These are phyloP conservation scores for Electrona antarctica DNA, from an alignment of 2,113 vertebrate species.

Conservation along the genomic window DNA sequence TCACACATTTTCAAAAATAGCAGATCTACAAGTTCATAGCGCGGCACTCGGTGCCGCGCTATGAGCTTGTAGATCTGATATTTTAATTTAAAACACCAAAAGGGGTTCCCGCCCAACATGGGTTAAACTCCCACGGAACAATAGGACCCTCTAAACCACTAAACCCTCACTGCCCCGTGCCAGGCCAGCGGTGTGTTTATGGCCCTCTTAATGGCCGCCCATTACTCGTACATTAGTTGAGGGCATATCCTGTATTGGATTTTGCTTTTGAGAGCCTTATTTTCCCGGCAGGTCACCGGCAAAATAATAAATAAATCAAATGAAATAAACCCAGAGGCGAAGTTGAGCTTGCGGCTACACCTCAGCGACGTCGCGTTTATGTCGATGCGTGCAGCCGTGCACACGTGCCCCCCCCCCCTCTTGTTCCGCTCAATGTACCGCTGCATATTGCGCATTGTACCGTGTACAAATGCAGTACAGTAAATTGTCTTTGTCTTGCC, in stretches of 20 bases:
- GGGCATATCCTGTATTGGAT: slow-evolving; percentile 25
- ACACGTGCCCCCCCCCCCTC: neutral
- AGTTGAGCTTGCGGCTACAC: slow-evolving; percentile 15
- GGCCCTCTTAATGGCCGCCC: slow-evolving; percentile 42
- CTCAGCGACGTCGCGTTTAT: slow-evolving; percentile 19
- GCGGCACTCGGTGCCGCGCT: too few relatives aligned
- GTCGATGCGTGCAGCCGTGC: neutral
- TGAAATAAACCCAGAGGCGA: slow-evolving; percentile 6
- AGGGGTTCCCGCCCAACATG: too few relatives aligned
- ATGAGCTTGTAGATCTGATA: too few relatives aligned
- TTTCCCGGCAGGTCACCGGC: slow-evolving; percentile 28
- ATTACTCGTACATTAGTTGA: slow-evolving; percentile 44
- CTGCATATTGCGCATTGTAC: too few relatives aligned
- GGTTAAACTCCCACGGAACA: too few relatives aligned
- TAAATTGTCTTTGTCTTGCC: neutral
- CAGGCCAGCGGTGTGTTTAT: slow-evolving; percentile 34
- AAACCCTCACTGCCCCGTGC: slow-evolving; percentile 23
- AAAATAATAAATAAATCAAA: neutral
- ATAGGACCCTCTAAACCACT: slow-evolving; percentile 37
- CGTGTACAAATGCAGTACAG: too few relatives aligned
- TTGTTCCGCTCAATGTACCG: too few relatives aligned
- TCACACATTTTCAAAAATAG: too few relatives aligned
- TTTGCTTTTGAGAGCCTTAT: slow-evolving; percentile 33
- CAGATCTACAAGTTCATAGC: too few relatives aligned
- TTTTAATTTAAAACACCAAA: too few relatives aligned